Evolutionary conservation across 2,113 vertebrate species (phyloP), one percentile per base, ranked within the genome.

Genomic region (Xiphophorus hellerii): DNA sequence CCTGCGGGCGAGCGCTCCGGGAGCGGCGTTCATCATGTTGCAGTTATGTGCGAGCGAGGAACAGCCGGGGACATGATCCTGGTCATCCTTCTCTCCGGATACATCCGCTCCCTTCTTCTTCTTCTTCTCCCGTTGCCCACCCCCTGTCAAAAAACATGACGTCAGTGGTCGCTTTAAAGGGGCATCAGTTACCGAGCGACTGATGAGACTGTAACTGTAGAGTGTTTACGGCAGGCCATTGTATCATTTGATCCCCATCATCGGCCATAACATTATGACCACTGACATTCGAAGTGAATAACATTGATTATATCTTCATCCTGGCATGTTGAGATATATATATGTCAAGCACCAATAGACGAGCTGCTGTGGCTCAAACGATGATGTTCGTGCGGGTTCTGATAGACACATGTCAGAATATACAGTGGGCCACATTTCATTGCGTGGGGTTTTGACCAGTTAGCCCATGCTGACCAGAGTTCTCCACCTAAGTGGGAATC

Each of bases 161-260:
- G 94, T 94, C 93, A 94, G 58, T 5, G 78, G 15, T 44, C 25
- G 71, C 61, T 78, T 92, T 95, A 94, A 95, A 94, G 93, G 82
- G 81, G 71, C 84, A 84, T 78, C 70, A 0, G 60, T 68, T 48
- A 64, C 51, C 51, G 51, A 58, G 22, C 51, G 22, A n/a, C 51
- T 58, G 22, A n/a, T 9, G 66, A 33, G 5, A 64, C 29, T 13
- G 66, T 7, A 39, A 66, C 39, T 60, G 71, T 61, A 39, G 54
- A 58, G 51, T 25, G 51, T 7, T n/a, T n/a, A 58, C 25, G 51
- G 51, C 20, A 58, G 51, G 8, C 3, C 51, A 25, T 58, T n/a
- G 51, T 58, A n/a, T 58, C 51, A n/a, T 58, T 58, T 58, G 25
- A 58, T 58, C 25, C 9, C 17, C 51, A 10, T 37, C 35, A 10